Base-by-base conservation (phyloP, 2,888 invertebrate species). In the Flabesymbios commensalis region DNA sequence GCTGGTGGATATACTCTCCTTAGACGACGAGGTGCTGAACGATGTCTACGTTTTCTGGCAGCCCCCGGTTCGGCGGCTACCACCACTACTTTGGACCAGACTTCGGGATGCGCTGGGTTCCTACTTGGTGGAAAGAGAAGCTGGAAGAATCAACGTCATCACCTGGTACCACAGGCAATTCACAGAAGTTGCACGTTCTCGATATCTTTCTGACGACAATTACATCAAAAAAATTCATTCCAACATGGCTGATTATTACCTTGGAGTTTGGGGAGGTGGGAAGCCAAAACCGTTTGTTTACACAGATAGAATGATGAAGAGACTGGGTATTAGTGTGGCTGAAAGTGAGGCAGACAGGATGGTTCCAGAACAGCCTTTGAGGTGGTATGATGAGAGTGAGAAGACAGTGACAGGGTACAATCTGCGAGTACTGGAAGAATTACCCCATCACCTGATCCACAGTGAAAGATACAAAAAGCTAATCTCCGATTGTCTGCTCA, bases 401-500 rank as follows among this genome's bases (percentile, higher is more conserved):
- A 19, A 17, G 14, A 5, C 24, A 2, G 32, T 45, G 14, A 22
- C 59, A 2, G 28, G 56, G 3, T 77, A 67, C 68, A 78, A 79
- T 61, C 59, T 57, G 4, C 51, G 78, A 17, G 78, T 77, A 59
- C 65, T 79, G 64, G 67, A 68, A 31, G 72, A 75, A 42, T 64
- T 79, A 17, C 77, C 78, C 2, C 73, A 64, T 52, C 70, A 74
- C 54, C 58, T 78, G 22, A 36, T 59, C 17, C 42, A 64, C n/a
- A 61, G 71, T 54, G 45, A 58, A 3, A 69, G 72, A 24, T 92
- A 92, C 78, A 90, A 90, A 57, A 95, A 95, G 81, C 85, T 97
- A n/a, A 94, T 93, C 78, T 89, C 90, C 32, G 88, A 93, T 76
- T 95, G 96, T 0, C 86, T 97, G 0, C 97, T 97, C 83, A 95